These are phyloP conservation scores for Tetrao urogallus DNA, from an alignment of 2,113 vertebrate species.

Conservation along the genomic window DNA sequence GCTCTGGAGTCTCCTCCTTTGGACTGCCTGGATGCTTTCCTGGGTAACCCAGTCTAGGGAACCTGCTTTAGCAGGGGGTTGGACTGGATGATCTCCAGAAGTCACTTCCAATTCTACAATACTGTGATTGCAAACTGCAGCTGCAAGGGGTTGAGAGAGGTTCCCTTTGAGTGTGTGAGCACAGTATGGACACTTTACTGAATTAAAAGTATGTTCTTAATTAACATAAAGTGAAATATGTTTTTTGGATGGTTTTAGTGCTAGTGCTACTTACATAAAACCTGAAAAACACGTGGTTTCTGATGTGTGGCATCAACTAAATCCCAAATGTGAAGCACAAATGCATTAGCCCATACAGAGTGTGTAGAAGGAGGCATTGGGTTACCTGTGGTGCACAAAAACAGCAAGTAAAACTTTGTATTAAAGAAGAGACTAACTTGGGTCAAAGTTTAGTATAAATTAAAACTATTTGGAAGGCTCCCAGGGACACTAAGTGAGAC, in stretches of 20 bases:
- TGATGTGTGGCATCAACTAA: fast-evolving
- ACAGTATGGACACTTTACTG: fast-evolving
- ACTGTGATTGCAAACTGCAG: too few relatives aligned
- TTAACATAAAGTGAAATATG: fast-evolving
- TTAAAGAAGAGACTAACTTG: background rate
- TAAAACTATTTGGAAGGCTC: background rate
- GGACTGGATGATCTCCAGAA: too few relatives aligned
- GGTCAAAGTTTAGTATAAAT: background rate
- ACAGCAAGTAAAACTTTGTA: background rate
- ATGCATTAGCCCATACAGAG: background rate
- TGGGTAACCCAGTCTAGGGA: too few relatives aligned
- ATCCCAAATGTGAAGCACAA: background rate
- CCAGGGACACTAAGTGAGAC: background rate
- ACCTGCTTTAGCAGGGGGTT: too few relatives aligned
- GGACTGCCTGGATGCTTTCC: too few relatives aligned
- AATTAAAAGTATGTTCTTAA: background rate
- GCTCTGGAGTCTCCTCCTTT: too few relatives aligned
- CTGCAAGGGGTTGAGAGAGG: background rate
- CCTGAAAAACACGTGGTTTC: background rate
- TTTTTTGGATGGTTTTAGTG: background rate
- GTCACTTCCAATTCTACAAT: too few relatives aligned
- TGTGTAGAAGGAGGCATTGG: background rate
- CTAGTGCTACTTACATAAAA: background rate
- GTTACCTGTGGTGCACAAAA: background rate
- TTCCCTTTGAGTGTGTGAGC: background rate